Base-by-base conservation (phyloP, 2,797 vertebrate genomes). In the Furcifer pardalis region DNA sequence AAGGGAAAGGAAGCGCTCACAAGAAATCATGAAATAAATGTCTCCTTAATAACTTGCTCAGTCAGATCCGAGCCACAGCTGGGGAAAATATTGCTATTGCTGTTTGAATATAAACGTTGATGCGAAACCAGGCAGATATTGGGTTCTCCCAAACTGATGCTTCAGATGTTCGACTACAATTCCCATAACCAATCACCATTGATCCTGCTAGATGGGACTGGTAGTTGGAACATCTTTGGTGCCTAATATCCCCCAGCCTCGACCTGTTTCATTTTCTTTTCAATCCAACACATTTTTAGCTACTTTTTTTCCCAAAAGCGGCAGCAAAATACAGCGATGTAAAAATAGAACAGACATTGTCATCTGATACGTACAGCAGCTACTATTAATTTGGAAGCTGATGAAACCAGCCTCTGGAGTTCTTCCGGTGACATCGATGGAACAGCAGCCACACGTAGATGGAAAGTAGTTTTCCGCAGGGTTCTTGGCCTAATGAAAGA, bases 351-450 rank as follows among this genome's bases (percentile, higher is more conserved):
- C 65, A 44, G 75, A 32, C 2, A n/a, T 13, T 8, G 21, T 42
- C 65, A 52, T 13, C 7, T 19, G 32, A 35, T 81, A 87, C 91
- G 65, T 87, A 91, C 91, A 25, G 82, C 86, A 6, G 86, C 89
- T 21, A 90, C 85, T 15, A 91, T 90, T 5, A 92, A 77, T 66
- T 90, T 84, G 83, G 91, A 89, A 73, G 90, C 90, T 1, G 88
- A 90, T 1, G 88, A 86, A 66, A 92, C 49, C 27, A 92, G 76
- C 25, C 91, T 90, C 72, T 27, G 60, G 7, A 91, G 69, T 81
- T 92, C 90, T 77, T 79, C 87, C 4, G 83, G 79, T 15, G 90
- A 76, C 68, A 91, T 84, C 4, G 35, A 65, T 8, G 90, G 86
- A 6, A 62, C 46, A 15, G 91, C 83, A 4, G 71, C 42, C 49